Evolutionary conservation across 2,888 invertebrate genomes (phyloP), one percentile per base, ranked within the genome.

Genomic region (Globia sparganii): DNA sequence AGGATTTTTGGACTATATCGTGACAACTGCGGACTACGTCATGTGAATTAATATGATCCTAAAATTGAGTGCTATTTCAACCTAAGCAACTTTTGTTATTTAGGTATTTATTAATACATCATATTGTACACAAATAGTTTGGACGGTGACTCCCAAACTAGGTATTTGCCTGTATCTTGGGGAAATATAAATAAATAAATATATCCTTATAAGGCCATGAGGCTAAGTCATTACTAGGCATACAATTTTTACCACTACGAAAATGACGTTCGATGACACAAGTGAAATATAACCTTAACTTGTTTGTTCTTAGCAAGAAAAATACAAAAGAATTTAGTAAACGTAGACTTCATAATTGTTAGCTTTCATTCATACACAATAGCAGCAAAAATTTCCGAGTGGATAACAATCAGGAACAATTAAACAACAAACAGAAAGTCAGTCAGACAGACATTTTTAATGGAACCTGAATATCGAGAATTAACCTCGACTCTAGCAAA

Each of bases 371-470:
- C 53, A 28, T 76, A 58, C 59, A 84, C 83, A 86, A 85, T 74
- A 71, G 78, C 66, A 72, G 82, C 74, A 75, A 82, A 72, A 66
- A 66, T 70, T 58, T 83, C 69, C 37, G 61, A 76, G 37, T 61
- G 43, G 77, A 81, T 78, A 69, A 84, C 79, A 81, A 75, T 77
- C 76, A 64, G 56, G 56, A 85, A 86, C 85, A 86, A 86, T 87
- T 85, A 86, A 77, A 78, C 56, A 86, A 75, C 78, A 83, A 78
- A 80, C 71, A 80, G 62, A 83, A 78, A 72, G 75, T 68, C 77
- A 75, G 72, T 56, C 64, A 70, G 70, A 78, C 69, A 74, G 82
- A 74, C 76, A 65, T 73, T 76, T 74, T 72, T 78, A 87, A 77
- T 82, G 67, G 83, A 78, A 80, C 78, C 34, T 78, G 75, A 84